Conservation (phyloP, 2,113 vertebrate species). For the Atractosteus spatula region DNA sequence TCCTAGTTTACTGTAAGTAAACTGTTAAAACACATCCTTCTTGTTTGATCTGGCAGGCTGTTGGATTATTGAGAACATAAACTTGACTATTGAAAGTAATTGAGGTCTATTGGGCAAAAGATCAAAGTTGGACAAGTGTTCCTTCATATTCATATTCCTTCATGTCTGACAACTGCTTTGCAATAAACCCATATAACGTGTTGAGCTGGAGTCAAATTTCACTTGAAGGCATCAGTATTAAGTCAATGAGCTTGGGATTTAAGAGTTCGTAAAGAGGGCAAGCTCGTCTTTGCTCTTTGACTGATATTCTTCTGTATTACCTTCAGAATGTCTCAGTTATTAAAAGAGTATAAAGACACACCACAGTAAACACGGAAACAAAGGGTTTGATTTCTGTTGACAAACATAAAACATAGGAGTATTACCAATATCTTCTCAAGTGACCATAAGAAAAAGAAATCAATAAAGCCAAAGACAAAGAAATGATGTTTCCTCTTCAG, state of each 20-base stretch:
- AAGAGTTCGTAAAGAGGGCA: conserved; percentile 18
- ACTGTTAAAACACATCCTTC: too few species aligned
- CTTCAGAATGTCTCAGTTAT: not conserved
- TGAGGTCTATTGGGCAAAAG: conserved; percentile 25
- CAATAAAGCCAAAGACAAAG: too few species aligned
- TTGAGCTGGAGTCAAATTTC: conserved; percentile 12
- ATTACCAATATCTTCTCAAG: too few species aligned
- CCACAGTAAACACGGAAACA: too few species aligned
- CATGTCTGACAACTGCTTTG: conserved; percentile 5
- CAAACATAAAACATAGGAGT: too few species aligned
- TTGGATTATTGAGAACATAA: conserved; percentile 17
- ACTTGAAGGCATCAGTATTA: conserved; percentile 19
- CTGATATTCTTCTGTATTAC: conserved; percentile 16
- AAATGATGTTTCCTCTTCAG: too few species aligned
- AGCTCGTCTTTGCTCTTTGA: not conserved
- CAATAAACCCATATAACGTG: not conserved
- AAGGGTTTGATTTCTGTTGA: too few species aligned
- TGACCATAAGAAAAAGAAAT: too few species aligned
- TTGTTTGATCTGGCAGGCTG: conserved; percentile 18
- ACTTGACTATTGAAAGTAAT: conserved; percentile 13
- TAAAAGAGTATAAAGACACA: too few species aligned
- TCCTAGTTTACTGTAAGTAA: too few species aligned
- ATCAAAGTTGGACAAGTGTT: conserved; percentile 32
- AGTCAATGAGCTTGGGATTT: conserved; percentile 26
- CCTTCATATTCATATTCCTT: not conserved